Evolutionary conservation across 2,797 vertebrate species (phyloP).

Genomic region (Takifugu rubripes): DNA sequence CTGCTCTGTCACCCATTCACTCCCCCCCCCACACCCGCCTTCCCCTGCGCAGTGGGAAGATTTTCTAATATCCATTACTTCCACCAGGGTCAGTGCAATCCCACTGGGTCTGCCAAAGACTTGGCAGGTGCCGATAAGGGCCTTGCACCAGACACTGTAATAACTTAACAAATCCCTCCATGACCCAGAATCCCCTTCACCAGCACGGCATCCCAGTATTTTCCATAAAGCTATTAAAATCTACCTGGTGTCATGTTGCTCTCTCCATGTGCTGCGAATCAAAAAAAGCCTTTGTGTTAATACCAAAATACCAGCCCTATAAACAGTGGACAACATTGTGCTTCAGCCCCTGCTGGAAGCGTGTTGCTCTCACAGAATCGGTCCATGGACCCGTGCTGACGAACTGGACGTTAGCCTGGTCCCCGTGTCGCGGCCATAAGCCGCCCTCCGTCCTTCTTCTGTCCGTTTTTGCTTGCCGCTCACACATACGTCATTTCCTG

Average conservation of each 20-base stretch:
- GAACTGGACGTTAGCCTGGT: constrained; percentile 29
- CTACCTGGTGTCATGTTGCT: constrained; percentile 67
- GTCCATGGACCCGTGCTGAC: constrained; percentile 41
- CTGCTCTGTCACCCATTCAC: constrained; percentile 60
- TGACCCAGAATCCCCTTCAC: constrained; percentile 77
- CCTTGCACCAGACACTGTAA: constrained; percentile 77
- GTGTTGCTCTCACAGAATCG: constrained; percentile 31
- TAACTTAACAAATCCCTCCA: constrained; percentile 82
- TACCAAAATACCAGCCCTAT: constrained; percentile 41
- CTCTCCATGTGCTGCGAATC: constrained; percentile 43
- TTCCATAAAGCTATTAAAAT: constrained; percentile 78
- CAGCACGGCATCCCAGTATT: constrained; percentile 67
- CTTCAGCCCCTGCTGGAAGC: constrained; percentile 44
- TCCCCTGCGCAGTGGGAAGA: constrained; percentile 67
- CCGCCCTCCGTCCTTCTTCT: constrained; percentile 21
- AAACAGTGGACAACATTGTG: constrained; percentile 39
- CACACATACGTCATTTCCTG: constrained; percentile 43
- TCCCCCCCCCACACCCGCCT: constrained; percentile 21
- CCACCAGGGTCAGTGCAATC: constrained; percentile 79
- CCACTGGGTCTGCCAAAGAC: constrained; percentile 73
- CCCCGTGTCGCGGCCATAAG: constrained; percentile 7
- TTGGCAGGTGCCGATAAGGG: constrained; percentile 81
- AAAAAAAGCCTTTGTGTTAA: constrained; percentile 42
- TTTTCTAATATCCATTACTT: constrained; percentile 85
- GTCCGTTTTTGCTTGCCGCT: constrained; percentile 35